These are phyloP conservation scores for Cercocebus atys DNA, from an alignment of 2,113 vertebrate genomes.

Conservation along the genomic window DNA sequence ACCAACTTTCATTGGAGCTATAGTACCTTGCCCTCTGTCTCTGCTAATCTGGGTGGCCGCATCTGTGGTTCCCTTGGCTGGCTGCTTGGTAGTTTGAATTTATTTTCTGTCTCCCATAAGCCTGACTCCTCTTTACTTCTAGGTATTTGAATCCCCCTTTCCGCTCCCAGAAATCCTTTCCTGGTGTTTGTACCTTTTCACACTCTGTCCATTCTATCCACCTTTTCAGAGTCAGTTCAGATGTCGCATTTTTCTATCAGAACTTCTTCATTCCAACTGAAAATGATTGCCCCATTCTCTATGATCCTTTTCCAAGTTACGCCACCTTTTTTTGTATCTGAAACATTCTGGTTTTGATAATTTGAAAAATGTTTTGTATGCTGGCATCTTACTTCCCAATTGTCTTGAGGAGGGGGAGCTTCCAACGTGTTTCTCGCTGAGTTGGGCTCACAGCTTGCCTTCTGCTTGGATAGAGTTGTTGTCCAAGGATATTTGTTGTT, in stretches of 20 bases:
- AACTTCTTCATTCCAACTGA: no score
- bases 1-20: not conserved
- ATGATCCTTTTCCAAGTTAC: not conserved
- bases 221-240: not conserved
- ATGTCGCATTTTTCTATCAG: not conserved
- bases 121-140: not conserved
- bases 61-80: not conserved
- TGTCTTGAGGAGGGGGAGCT: not conserved
- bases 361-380: not conserved
- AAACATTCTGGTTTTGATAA: not conserved
- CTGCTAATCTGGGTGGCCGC: not conserved
- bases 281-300: not conserved
- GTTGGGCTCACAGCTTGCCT: not conserved
- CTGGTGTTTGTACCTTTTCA: not conserved
- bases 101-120: not conserved
- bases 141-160: not conserved
- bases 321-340: not conserved
- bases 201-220: not conserved
- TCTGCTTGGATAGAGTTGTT: no score
- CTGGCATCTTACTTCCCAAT: not conserved
- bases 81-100: no score
- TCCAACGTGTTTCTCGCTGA: fast-evolving
- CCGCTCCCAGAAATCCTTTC: not conserved
- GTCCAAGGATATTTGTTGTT: not conserved
- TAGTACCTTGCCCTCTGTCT: no score